Evolutionary conservation across 2,113 vertebrate genomes (phyloP), one percentile per base, ranked within the genome.

Genomic region (Corythornis vintsioides): DNA sequence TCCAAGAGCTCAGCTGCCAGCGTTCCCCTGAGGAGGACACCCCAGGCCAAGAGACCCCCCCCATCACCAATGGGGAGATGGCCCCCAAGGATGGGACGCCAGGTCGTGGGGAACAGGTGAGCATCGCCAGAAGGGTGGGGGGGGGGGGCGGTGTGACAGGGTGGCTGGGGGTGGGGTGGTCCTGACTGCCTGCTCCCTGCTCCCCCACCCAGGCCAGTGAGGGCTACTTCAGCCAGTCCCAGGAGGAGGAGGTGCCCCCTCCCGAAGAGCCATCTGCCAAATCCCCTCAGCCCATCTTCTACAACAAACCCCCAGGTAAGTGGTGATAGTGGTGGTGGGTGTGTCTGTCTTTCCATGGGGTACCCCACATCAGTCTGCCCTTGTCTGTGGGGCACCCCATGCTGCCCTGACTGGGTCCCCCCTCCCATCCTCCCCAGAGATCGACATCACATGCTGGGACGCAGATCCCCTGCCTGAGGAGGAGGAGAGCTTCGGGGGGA

Each of bases 361-460:
- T 88, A 31, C 26, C 59, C 15, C 13, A 28, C 19, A 31, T 28
- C 40, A 25, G 56, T 9, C 18, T 74, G 75, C 65, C 40, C 10
- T 14, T 5, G 42, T 21, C 31, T 8, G 0, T 22, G 50, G 76
- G n/a, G 22, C 86, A 29, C 22, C 57, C 13, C 9, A 24, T 25
- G 35, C 63, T 16, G 40, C 57, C 18, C 57, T 24, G 42, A 65
- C 53, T 6, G 10, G 38, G 38, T 38, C 38, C 25, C 21, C 35
- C 8, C 12, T 5, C 52, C 7, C n/a, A 16, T 20, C 14, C 16
- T n/a, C 75, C 79, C 64, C 95, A 99, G 99, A 99, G 97, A 99
- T 99, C 60, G 99, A 99, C 97, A 99, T 99, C 88, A 99, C 99
- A 9, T 99, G 99, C 98, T 99, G 99, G 99, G 99, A 99, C 53